Base-by-base conservation (phyloP, 2,113 vertebrate genomes). In the Tachuris rubrigastra region DNA sequence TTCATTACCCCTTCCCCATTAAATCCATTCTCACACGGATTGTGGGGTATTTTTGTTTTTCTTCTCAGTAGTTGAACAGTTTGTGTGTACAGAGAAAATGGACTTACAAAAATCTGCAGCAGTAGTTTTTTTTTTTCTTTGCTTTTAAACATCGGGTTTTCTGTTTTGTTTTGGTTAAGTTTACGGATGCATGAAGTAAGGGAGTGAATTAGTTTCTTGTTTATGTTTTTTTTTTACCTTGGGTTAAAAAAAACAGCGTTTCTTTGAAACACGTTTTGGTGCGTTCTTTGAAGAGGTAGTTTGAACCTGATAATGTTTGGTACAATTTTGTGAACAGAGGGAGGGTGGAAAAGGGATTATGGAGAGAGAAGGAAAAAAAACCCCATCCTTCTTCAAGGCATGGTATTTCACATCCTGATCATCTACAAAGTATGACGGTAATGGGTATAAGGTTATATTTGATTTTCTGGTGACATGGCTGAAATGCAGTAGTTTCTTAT, bases 31-130 rank as follows among this genome's bases (percentile, higher is more conserved):
- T 94, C 96, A 96, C 94, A 75, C 95, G 98, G 98, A 97, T 97
- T 97, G 94, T 97, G 97, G 95, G 95, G 98, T 95, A 93, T 95
- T 97, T 97, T 97, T 75, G 49, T 90, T 96, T 96, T 96, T 83
- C 93, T 97, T 95, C 92, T 98, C 82, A 42, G 97, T 98, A 98
- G 98, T 93, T 96, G 93, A 98, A 97, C 98, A 98, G 98, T 98
- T 98, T 98, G 98, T 98, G 98, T 98, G 98, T 99, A 98, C 98
- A 98, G 98, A 99, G 98, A 98, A 98, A 97, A 98, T 95, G 98
- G 97, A 98, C 98, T 97, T 98, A 97, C 93, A 98, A 95, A 98
- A 98, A 97, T 96, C 96, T 97, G 98, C 97, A 97, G 97, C 98
- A 97, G 98, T 98, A 98, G 92, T 56, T 89, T 98, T 98, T 98